Conservation (phyloP, 2,113 vertebrate genomes). For the Ophiodon elongatus region DNA sequence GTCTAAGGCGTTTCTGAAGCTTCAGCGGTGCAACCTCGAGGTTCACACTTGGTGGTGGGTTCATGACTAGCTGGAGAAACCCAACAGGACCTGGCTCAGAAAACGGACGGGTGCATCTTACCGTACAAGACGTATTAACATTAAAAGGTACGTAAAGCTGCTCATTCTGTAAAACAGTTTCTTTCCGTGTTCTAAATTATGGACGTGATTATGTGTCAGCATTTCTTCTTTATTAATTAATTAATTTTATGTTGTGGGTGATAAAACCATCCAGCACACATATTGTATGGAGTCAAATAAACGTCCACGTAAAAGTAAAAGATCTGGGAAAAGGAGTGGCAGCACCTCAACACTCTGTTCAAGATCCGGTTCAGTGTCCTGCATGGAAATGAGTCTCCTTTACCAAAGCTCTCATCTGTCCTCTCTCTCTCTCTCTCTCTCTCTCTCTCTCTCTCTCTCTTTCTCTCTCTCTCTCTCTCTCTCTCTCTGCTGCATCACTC, state of each 20-base stretch:
- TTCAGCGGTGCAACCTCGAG: not conserved
- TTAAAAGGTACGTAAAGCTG: not conserved
- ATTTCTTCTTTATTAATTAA: not conserved
- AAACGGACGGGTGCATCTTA: not conserved
- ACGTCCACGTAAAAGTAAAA: not conserved
- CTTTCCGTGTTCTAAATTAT: not conserved
- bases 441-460: conserved; percentile 16
- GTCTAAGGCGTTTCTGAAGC: not conserved
- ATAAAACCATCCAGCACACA: conserved; percentile 1
- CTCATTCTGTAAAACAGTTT: not conserved
- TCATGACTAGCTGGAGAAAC: not conserved
- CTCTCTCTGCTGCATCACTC: conserved; percentile 49
- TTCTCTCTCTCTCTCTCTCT: conserved; percentile 10
- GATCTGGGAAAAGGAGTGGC: not conserved
- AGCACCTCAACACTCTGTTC: not conserved
- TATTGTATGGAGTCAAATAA: not conserved
- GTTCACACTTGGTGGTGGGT: not conserved
- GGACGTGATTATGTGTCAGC: not conserved
- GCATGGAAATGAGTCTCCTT: conserved; percentile 49
- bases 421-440: conserved; percentile 3
- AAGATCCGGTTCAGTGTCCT: conserved; percentile 20
- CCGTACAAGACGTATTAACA: not conserved
- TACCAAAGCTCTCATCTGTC: conserved; percentile 17
- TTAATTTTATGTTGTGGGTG: not conserved
- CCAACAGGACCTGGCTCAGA: not conserved